Percentiles rank a stretch among this genome's conserved stretches.
phyloP scores from a whole-genome alignment of 2,888 invertebrate species.

The Pristionchus fissidentatus region DNA sequence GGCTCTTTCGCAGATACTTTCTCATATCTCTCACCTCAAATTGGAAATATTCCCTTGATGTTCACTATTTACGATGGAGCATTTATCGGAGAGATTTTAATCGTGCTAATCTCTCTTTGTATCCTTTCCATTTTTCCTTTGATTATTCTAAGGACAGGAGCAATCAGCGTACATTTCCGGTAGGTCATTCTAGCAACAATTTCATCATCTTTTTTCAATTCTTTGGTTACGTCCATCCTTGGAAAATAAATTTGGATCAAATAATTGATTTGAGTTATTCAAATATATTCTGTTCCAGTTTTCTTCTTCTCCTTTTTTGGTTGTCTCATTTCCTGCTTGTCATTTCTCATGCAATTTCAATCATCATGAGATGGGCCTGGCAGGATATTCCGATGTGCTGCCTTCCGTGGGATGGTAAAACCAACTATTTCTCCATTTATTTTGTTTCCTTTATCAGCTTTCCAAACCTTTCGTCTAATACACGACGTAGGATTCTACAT shows the following conservation, averaged over 20 bases:
- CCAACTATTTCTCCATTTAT: neutral
- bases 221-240: too few relatives aligned
- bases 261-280: too few relatives aligned
- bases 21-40: too few relatives aligned
- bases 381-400: conserved; percentile 5
- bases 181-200: neutral
- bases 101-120: neutral
- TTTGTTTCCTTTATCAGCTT: neutral
- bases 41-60: neutral
- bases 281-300: too few relatives aligned
- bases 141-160: neutral
- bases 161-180: conserved; percentile 5
- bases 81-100: neutral
- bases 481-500: conserved; percentile 10
- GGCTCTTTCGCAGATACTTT: too few relatives aligned
- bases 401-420: neutral
- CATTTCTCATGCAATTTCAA: neutral
- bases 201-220: too few relatives aligned
- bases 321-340: neutral
- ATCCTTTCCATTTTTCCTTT: neutral
- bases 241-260: too few relatives aligned
- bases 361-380: neutral
- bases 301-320: neutral
- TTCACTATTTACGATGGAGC: neutral
- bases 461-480: neutral